Evolutionary conservation across 2,797 vertebrate genomes (phyloP).

Genomic region (Aphelocoma californica): DNA sequence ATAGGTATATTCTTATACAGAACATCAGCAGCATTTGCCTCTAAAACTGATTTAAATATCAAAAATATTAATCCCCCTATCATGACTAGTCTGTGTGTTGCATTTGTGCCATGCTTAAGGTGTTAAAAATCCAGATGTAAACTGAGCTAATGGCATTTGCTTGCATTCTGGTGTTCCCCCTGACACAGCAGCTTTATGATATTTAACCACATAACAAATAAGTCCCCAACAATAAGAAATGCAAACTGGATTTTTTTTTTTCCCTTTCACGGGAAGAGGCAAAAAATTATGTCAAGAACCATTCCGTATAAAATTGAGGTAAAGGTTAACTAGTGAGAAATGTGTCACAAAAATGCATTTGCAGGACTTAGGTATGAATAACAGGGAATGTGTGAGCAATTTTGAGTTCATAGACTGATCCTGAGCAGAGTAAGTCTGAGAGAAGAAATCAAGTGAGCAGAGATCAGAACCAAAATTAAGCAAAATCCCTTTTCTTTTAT

Average conservation of each 20-base stretch:
- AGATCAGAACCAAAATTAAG: slow-evolving; percentile 65
- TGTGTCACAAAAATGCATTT: background rate
- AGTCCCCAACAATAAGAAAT: background rate
- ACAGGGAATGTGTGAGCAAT: background rate
- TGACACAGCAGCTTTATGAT: background rate
- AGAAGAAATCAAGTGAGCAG: slow-evolving; percentile 64
- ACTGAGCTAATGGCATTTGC: background rate
- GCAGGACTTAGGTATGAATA: background rate
- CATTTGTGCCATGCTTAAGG: background rate
- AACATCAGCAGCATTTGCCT: background rate
- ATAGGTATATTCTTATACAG: background rate
- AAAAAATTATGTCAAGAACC: background rate
- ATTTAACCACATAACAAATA: background rate
- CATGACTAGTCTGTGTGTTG: background rate
- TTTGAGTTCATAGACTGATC: background rate
- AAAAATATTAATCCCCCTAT: background rate
- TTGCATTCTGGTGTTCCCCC: background rate
- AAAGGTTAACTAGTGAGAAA: background rate
- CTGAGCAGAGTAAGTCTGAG: slow-evolving; percentile 10
- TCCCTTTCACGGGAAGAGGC: background rate
- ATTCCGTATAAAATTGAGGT: background rate
- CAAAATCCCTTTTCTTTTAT: slow-evolving; percentile 65
- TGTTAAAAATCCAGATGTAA: background rate
- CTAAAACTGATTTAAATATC: background rate
- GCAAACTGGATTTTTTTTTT: background rate